Percentiles rank a stretch among this genome's conserved stretches.
phyloP scores from a whole-genome alignment of 2,113 vertebrate genomes.

The Epinephelus cyanopodus region DNA sequence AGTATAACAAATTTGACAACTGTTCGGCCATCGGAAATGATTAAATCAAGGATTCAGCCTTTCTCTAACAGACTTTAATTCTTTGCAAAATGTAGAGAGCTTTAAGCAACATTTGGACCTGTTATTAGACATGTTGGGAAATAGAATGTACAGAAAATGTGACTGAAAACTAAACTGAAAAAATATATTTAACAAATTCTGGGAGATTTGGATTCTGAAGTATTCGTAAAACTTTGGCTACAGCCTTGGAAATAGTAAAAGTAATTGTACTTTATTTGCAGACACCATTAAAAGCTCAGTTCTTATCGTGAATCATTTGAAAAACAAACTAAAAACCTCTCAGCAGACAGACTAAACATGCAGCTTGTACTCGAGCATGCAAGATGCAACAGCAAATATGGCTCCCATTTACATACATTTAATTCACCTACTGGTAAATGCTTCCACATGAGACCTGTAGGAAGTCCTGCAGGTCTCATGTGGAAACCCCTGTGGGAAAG shows the following conservation, averaged over 20 bases:
- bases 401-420: slow-evolving; percentile 77
- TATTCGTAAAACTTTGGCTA: background rate
- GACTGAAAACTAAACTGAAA: background rate
- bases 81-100: background rate
- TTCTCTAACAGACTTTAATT: background rate
- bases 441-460: slow-evolving; percentile 72
- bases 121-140: background rate
- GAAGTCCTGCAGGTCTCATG: too few relatives aligned
- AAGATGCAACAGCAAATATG: slow-evolving; percentile 67
- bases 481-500: slow-evolving; percentile 18
- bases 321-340: slow-evolving; percentile 16
- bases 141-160: background rate
- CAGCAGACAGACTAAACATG: slow-evolving; percentile 39
- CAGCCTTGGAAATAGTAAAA: background rate
- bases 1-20: background rate
- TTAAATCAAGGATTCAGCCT: background rate
- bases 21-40: background rate
- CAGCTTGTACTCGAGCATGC: slow-evolving; percentile 25
- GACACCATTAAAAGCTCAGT: background rate
- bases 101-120: background rate
- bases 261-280: background rate
- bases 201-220: too few relatives aligned
- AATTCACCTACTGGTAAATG: slow-evolving; percentile 71
- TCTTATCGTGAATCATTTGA: background rate
- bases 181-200: too few relatives aligned